A percentile compares a stretch with the other conserved stretches of the same genome.
phyloP scores from a whole-genome alignment of 2,113 vertebrate species.

The Elephantulus edwardii region DNA sequence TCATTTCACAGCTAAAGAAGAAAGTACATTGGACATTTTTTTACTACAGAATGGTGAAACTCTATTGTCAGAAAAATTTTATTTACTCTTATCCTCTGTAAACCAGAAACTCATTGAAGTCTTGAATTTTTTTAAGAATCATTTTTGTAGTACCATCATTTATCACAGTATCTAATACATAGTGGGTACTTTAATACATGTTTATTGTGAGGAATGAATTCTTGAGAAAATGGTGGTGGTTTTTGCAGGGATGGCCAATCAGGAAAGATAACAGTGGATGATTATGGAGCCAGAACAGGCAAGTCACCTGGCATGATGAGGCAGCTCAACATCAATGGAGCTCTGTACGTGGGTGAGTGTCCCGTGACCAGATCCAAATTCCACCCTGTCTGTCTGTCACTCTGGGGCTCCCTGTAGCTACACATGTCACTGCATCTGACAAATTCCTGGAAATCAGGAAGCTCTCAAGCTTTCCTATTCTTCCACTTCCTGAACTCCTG shows the following conservation, averaged over 20 bases:
- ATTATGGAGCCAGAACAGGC: constrained; percentile 93
- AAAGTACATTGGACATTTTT: background rate
- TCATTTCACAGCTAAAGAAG: background rate
- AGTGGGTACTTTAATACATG: background rate
- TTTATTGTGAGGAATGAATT: background rate
- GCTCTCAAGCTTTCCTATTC: background rate
- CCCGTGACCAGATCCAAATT: background rate
- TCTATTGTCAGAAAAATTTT: background rate
- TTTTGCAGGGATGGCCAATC: constrained; percentile 92
- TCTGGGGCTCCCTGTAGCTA: background rate
- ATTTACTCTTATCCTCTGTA: background rate
- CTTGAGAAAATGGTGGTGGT: background rate
- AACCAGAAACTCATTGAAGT: background rate
- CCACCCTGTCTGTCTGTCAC: background rate
- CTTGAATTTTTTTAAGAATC: background rate
- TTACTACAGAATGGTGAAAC: fast-evolving
- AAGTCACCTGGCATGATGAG: constrained; percentile 95
- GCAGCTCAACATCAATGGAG: constrained; percentile 94
- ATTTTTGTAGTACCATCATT: background rate
- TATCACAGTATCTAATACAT: background rate
- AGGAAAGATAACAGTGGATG: constrained; percentile 96
- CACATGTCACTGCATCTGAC: background rate
- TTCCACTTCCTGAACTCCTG: constrained; percentile 53
- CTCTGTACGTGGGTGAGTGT: constrained; percentile 93
- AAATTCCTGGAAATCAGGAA: constrained; percentile 60